phyloP scores from a whole-genome alignment of 1,140 invertebrate species.

The Xylocopa sonorina region DNA sequence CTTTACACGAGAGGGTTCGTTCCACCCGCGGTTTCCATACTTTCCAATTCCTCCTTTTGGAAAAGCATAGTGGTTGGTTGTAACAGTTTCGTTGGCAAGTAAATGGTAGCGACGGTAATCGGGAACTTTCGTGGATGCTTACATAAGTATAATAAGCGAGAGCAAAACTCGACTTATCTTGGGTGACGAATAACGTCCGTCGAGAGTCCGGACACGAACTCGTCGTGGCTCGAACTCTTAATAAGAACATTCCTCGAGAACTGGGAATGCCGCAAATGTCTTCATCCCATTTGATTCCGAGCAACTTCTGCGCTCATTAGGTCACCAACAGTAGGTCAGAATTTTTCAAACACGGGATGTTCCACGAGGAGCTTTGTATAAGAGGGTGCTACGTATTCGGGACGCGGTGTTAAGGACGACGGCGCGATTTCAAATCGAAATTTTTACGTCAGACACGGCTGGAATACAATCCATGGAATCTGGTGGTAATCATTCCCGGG shows the following conservation, averaged over 20 bases:
- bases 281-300: slow-evolving; percentile 28
- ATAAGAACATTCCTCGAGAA: slow-evolving; percentile 50
- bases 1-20: slow-evolving; percentile 23
- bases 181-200: neutral
- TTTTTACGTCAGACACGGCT: neutral
- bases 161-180: slow-evolving; percentile 28
- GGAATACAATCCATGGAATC: neutral
- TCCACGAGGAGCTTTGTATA: neutral
- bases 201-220: slow-evolving; percentile 34
- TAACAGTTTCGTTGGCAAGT: slow-evolving; percentile 28
- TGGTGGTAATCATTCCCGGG: neutral
- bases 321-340: slow-evolving; percentile 39
- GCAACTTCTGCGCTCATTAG: slow-evolving; percentile 7
- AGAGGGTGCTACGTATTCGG: slow-evolving; percentile 32
- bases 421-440: slow-evolving; percentile 16
- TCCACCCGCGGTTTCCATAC: slow-evolving; percentile 50
- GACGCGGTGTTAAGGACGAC: neutral
- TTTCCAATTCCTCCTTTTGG: slow-evolving; percentile 27
- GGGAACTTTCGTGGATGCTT: slow-evolving; percentile 30
- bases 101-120: slow-evolving; percentile 42
- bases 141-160: slow-evolving; percentile 22
- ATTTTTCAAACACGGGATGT: slow-evolving; percentile 12
- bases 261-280: slow-evolving; percentile 51
- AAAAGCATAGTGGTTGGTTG: neutral
- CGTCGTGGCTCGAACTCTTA: slow-evolving; percentile 33